phyloP scores from a whole-genome alignment of 2,888 invertebrate genomes.

The Myopa tessellatipennis region DNA sequence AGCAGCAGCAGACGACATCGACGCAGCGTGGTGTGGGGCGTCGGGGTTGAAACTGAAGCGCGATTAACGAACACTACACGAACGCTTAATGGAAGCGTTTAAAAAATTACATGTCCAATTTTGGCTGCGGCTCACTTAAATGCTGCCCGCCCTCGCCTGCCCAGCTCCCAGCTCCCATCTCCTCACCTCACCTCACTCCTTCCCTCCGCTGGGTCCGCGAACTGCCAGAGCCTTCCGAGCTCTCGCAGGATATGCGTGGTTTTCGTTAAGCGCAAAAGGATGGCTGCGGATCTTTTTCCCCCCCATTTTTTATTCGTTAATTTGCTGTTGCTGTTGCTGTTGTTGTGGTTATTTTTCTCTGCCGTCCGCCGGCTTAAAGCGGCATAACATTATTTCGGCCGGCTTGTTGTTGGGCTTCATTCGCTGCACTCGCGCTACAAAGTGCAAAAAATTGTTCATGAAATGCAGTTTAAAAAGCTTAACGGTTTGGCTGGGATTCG shows the following conservation, averaged over 20 bases:
- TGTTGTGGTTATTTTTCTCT: neutral
- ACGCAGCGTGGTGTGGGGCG: neutral
- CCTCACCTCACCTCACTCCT: no score
- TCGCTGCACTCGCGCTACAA: neutral
- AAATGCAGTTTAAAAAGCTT: conserved; percentile 33
- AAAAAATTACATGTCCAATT: conserved; percentile 36
- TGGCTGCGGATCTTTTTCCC: neutral
- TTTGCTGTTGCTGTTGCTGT: neutral
- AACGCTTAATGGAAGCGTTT: conserved; percentile 37
- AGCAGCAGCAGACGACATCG: neutral
- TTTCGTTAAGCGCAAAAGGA: neutral
- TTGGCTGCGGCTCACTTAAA: conserved; percentile 12
- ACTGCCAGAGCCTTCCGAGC: neutral
- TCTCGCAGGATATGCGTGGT: conserved; percentile 16
- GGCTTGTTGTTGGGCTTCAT: conserved; percentile 1
- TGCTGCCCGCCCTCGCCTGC: neutral
- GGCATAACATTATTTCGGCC: conserved; percentile 26
- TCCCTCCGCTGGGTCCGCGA: neutral
- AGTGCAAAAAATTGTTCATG: conserved; percentile 33
- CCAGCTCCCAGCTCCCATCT: neutral
- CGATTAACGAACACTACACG: conserved; percentile 27
- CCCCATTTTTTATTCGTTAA: neutral
- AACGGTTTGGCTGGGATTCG: conserved; percentile 13
- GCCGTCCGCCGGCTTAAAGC: conserved; percentile 9
- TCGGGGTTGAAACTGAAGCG: neutral